Evolutionary conservation across 2,113 vertebrate genomes (phyloP).

Genomic region (Mungos mungo): DNA sequence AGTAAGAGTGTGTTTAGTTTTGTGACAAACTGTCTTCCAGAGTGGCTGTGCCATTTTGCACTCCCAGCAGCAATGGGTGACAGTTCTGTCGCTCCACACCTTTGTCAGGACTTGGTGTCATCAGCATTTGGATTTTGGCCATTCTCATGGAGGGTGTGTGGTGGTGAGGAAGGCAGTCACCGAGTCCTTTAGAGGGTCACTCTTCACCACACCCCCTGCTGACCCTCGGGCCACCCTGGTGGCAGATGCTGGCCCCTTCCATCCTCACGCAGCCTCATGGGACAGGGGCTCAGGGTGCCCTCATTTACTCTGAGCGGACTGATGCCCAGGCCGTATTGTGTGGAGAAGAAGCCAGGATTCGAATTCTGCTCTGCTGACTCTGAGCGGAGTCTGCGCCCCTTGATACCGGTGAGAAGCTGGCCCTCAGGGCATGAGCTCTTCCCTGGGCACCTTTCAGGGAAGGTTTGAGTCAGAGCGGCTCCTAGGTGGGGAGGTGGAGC

Average conservation of each 20-base stretch:
- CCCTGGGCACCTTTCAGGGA: neutral
- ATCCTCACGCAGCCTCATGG: rapidly evolving
- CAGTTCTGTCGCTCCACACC: rapidly evolving
- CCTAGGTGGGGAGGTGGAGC: neutral
- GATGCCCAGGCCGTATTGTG: rapidly evolving
- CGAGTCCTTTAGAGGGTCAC: neutral
- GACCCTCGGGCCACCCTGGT: neutral
- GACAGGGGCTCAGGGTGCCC: neutral
- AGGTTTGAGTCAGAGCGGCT: neutral
- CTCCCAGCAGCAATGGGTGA: too few species aligned
- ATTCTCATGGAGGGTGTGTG: rapidly evolving
- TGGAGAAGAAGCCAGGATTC: neutral
- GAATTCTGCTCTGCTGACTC: neutral
- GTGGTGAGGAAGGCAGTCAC: neutral
- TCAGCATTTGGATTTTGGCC: neutral
- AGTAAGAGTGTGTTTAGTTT: neutral
- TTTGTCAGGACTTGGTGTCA: neutral
- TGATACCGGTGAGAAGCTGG: rapidly evolving
- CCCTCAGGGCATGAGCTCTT: rapidly evolving
- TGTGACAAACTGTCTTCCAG: neutral
- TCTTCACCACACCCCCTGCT: neutral
- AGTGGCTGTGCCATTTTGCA: rapidly evolving
- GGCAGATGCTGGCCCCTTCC: rapidly evolving
- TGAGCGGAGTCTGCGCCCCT: too few species aligned
- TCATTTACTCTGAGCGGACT: rapidly evolving